Evolutionary conservation across 2,888 invertebrate genomes (phyloP).

Genomic region (Agrilus mali): DNA sequence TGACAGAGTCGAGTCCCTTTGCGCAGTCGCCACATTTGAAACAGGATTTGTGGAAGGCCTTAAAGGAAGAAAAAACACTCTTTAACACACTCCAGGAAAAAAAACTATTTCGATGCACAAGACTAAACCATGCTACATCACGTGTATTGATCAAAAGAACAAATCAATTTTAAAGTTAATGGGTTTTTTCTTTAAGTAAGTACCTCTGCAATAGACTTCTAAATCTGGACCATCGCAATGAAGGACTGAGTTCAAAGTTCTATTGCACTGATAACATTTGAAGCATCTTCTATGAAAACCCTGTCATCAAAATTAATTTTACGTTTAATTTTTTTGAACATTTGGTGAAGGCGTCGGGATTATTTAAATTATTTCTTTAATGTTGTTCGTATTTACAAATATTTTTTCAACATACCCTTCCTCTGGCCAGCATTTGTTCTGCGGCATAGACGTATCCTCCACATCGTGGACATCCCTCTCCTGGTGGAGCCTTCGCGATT

Average conservation of each 20-base stretch:
- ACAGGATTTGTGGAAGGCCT: slow-evolving; percentile 88
- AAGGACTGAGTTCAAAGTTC: slow-evolving; percentile 75
- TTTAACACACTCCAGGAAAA: slow-evolving; percentile 2
- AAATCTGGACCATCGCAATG: slow-evolving; percentile 88
- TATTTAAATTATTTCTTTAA: too few species aligned
- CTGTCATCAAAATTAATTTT: slow-evolving; percentile 34
- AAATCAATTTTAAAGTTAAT: slow-evolving; percentile 28
- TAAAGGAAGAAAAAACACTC: slow-evolving; percentile 31
- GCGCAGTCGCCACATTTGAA: slow-evolving; percentile 83
- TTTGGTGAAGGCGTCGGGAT: too few species aligned
- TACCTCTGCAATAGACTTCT: slow-evolving; percentile 89
- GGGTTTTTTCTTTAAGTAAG: slow-evolving; percentile 2
- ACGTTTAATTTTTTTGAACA: background rate
- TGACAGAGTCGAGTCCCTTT: slow-evolving; percentile 80
- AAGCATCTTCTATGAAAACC: slow-evolving; percentile 84
- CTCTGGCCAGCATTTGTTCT: slow-evolving; percentile 84
- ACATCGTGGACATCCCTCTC: slow-evolving; percentile 79
- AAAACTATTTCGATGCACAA: background rate
- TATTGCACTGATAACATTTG: slow-evolving; percentile 75
- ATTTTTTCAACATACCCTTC: slow-evolving; percentile 74
- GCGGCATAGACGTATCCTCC: slow-evolving; percentile 84
- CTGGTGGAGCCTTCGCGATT: slow-evolving; percentile 72
- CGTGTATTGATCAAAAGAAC: background rate
- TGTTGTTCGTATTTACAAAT: too few species aligned
- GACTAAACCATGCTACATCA: background rate